Evolutionary conservation across 2,888 invertebrate genomes (phyloP), one percentile per base, ranked within the genome.

Genomic region (Leptopilina myrica): DNA sequence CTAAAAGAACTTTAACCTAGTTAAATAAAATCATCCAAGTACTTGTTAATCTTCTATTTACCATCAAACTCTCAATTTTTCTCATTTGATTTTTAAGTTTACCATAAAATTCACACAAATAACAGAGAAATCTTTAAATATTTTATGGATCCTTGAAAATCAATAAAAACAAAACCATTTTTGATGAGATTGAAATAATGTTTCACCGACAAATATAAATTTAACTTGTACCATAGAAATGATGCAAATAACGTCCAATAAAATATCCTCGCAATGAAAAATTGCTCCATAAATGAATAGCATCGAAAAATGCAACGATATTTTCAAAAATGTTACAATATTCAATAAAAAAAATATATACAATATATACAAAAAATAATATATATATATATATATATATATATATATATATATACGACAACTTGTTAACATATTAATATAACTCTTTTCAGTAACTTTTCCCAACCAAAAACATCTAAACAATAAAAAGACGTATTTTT

Each of bases 281-380:
- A 59, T 33, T 9, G 15, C 56, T 14, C 14, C 12, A 7, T 5
- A 20, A 53, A 14, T 69, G n/a, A 56, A 73, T 33, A n/a, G 56
- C 73, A 73, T 59, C 56, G 56, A 73, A n/a, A 73, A 73, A 73
- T 56, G 33, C 73, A 73, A 73, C 56, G 56, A 59, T 56, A 53
- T 69, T 69, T 69, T 69, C 15, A 69, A 69, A 8, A 69, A 69
- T 69, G 69, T 53, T 53, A 69, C 20, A 69, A 49, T 67, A 20
- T 53, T 33, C 33, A 8, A 73, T 73, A 56, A 9, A 26, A 53
- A 11, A 9, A 11, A 69, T 33, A 33, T 33, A 33, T 33, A 20
- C n/a, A n/a, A n/a, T 20, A 20, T 20, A 20, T 20, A 20, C 20
- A 20, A 20, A 20, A 20, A 20, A 20, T 20, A 20, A 20, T n/a